Evolutionary conservation across 2,113 vertebrate genomes (phyloP), one percentile per base, ranked within the genome.

Genomic region (Acanthochromis polyacanthus): DNA sequence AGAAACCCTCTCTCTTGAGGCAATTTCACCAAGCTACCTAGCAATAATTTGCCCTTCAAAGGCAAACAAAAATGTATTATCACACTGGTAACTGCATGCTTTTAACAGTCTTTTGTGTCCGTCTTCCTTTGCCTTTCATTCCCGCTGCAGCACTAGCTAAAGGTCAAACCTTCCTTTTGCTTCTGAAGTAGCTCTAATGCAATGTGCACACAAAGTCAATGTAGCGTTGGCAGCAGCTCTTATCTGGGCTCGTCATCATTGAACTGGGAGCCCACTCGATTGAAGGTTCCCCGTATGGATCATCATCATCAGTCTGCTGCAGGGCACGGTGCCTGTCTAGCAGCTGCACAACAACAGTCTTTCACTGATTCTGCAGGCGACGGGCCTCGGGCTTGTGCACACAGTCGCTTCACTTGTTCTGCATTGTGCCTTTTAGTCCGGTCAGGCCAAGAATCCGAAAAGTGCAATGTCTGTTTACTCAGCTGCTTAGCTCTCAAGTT

Each of bases 281-380:
- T 81, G 86, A 84, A 73, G 84, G 85, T 88, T 36, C 7, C 32
- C 85, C 80, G 28, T 75, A 84, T 81, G 87, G 76, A 88, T 90
- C 80, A 80, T 83, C 69, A 71, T 82, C 88, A 84, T 83, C 76
- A 40, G 20, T 32, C 81, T 60, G 70, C 85, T 85, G 69, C 78
- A 10, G 80, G 84, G 74, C 78, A 65, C 25, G 61, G 71, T 66
- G 80, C 59, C 78, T 56, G 65, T 83, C 85, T 90, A 69, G 59
- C 73, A 36, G 68, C 66, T 50, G 74, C 73, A 80, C 46, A 70
- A 11, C 67, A 73, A 38, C 71, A 56, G 62, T 62, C 78, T 78
- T 48, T 60, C 12, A 65, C 30, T 10, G 32, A 38, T 68, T 83
- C 68, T 69, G 75, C 28, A 20, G 53, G 51, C 52, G 20, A 77